These are phyloP conservation scores for Theodoxus fluviatilis DNA, from an alignment of 2,888 invertebrate genomes.

Conservation along the genomic window DNA sequence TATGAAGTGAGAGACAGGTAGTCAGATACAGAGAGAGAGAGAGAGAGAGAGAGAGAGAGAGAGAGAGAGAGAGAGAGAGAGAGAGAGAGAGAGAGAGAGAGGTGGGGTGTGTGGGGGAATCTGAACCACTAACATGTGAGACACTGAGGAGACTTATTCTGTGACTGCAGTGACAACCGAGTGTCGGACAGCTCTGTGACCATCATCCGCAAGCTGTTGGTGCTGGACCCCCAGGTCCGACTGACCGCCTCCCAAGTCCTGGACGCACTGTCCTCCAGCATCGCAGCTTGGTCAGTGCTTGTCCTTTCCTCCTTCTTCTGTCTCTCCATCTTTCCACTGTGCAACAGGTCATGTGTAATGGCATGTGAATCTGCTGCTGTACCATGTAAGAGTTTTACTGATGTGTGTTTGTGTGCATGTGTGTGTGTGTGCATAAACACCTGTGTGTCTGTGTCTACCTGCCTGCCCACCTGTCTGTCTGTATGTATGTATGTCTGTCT, in stretches of 20 bases:
- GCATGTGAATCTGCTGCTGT: neutral
- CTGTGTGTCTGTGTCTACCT: too few relatives aligned
- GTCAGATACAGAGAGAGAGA: neutral
- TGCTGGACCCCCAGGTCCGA: constrained; percentile 75
- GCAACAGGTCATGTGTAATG: neutral
- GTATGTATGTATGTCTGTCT: too few relatives aligned
- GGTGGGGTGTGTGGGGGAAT: too few relatives aligned
- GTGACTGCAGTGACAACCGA: constrained; percentile 67
- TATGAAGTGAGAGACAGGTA: neutral
- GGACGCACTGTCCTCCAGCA: constrained; percentile 65
- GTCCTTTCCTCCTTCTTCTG: neutral
- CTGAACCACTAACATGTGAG: too few relatives aligned
- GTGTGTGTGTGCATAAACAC: too few relatives aligned
- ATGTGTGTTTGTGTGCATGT: neutral
- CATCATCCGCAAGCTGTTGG: constrained; percentile 74
- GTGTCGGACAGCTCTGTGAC: constrained; percentile 74
- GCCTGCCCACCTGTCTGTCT: too few relatives aligned
- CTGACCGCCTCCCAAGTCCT: constrained; percentile 75
- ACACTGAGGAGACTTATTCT: too few relatives aligned
- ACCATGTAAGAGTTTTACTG: neutral
- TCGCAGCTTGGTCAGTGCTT: constrained; percentile 61
- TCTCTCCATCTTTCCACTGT: neutral
- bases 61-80: too few relatives aligned
- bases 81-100: too few relatives aligned
- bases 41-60: too few relatives aligned